Evolutionary conservation across 2,888 invertebrate species (phyloP), one percentile per base, ranked within the genome.

Genomic region (Geophilus truncorum): DNA sequence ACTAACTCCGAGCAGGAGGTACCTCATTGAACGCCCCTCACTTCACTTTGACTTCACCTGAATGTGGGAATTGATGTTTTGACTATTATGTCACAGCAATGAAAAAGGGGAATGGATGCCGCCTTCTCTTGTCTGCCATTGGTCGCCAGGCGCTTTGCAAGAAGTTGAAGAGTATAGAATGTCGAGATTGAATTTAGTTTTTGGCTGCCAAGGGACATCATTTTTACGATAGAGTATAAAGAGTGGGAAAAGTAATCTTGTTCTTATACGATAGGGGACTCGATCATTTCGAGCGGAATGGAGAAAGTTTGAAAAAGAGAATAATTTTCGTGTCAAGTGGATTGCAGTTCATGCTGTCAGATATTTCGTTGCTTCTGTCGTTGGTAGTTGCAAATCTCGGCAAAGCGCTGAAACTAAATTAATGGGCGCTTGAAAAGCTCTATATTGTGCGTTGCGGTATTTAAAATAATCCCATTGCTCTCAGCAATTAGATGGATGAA

Each of bases 191-290:
- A 62, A 62, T 62, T 62, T 28, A 62, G 62, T 62, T 62, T 62
- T 25, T 62, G 62, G 25, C 25, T 62, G 62, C 28, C 62, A 25
- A 28, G 25, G 62, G 62, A 62, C 62, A 62, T 62, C 62, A 62
- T 62, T 62, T 62, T 62, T 62, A 62, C 62, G 62, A 62, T 62
- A 62, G 62, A 62, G 25, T 62, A 62, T 62, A 62, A 62, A 62
- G 62, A 28, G 25, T 62, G 62, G 62, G 62, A 62, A 62, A 62
- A 62, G 62, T 62, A 62, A 62, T 62, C 62, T 62, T 62, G 25
- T 15, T 62, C 62, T 62, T 62, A n/a, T n/a, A 62, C 62, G 62
- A 62, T 21, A 62, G 62, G 10, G 12, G 62, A 62, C 25, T 62
- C 62, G 25, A 62, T 62, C 62, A 62, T 62, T 62, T 62, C 25